Conservation (phyloP, 1,140 invertebrate genomes). For the Pomacea maculata region DNA sequence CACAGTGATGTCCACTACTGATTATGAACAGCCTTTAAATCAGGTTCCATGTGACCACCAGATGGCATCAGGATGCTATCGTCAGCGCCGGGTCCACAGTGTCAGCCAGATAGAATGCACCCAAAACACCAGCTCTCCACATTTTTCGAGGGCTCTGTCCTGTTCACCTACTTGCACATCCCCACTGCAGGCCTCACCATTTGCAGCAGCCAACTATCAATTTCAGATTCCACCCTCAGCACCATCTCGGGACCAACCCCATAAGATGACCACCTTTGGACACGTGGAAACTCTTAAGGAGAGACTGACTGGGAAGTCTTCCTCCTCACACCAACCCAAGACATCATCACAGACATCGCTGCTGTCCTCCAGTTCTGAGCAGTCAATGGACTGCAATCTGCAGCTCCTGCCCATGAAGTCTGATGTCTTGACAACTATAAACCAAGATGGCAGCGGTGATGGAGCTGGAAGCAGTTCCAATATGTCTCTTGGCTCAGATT, state of each 20-base stretch:
- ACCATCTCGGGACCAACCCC: conserved; percentile 17
- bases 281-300: conserved; percentile 34
- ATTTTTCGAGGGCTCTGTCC: conserved; percentile 3
- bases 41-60: conserved; percentile 25
- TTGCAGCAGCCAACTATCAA: not conserved
- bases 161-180: conserved; percentile 1
- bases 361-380: conserved; percentile 56
- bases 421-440: conserved; percentile 34
- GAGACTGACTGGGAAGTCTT: conserved; percentile 29
- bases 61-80: conserved; percentile 41
- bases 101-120: conserved; percentile 55
- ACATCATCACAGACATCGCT: conserved; percentile 54
- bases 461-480: conserved; percentile 46
- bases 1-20: conserved; percentile 23
- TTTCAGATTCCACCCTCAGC: conserved; percentile 12
- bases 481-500: conserved; percentile 55
- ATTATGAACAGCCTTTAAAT: conserved; percentile 26
- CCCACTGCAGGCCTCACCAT: not conserved
- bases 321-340: conserved; percentile 38
- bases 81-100: conserved; percentile 57
- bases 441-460: conserved; percentile 32
- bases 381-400: conserved; percentile 55
- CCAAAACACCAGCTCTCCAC: not conserved
- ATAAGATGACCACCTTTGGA: conserved; percentile 14
- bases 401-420: conserved; percentile 34